These are phyloP conservation scores for Acromyrmex echinatior DNA, from an alignment of 1,140 invertebrate genomes.

Conservation along the genomic window DNA sequence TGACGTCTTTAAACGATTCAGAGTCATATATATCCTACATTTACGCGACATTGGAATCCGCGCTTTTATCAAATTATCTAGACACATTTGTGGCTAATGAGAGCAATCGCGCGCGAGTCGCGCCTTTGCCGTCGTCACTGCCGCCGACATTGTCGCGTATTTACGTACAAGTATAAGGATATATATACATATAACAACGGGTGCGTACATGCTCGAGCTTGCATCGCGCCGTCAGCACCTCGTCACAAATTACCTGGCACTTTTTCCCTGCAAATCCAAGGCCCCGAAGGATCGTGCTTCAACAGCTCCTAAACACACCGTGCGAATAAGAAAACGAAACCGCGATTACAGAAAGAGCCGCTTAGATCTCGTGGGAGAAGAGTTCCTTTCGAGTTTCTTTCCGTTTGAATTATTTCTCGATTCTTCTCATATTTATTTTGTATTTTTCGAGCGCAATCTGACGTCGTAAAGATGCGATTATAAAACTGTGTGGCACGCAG, in stretches of 20 bases:
- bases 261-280: conserved; percentile 71
- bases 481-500: not conserved
- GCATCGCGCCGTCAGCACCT: conserved; percentile 74
- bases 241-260: conserved; percentile 79
- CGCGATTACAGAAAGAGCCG: conserved; percentile 44
- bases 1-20: conserved; percentile 62
- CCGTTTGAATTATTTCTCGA: not conserved
- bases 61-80: conserved; percentile 83
- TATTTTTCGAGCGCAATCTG: not conserved
- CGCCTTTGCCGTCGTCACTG: conserved; percentile 60
- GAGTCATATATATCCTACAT: conserved; percentile 74
- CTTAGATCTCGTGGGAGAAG: conserved; percentile 39
- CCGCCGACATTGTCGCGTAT: conserved; percentile 41
- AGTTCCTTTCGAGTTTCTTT: not conserved
- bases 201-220: conserved; percentile 58
- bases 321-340: conserved; percentile 63
- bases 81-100: conserved; percentile 81
- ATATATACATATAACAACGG: conserved; percentile 51
- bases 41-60: conserved; percentile 83
- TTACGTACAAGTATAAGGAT: conserved; percentile 68
- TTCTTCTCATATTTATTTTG: not conserved
- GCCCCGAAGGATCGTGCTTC: conserved; percentile 70
- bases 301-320: conserved; percentile 80
- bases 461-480: not conserved
- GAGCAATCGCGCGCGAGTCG: conserved; percentile 71